phyloP scores from a whole-genome alignment of 2,888 invertebrate genomes.

The Zygothrica quintamaculata region DNA sequence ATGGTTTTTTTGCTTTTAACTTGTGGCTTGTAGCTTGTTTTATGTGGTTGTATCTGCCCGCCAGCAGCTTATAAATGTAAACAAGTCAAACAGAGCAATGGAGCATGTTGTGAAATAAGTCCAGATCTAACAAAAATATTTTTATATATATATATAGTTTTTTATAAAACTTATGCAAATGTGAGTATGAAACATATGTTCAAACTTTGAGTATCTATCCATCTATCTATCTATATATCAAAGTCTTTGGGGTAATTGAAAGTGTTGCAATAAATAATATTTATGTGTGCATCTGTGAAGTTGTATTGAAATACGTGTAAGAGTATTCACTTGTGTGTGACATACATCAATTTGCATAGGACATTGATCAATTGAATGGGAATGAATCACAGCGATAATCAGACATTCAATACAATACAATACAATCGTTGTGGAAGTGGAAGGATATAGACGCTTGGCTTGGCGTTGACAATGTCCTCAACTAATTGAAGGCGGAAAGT shows the following conservation, averaged over 20 bases:
- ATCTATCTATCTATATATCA: background rate
- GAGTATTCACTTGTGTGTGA: background rate
- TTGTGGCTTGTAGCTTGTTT: constrained; percentile 17
- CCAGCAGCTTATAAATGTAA: constrained; percentile 52
- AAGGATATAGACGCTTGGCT: constrained; percentile 3
- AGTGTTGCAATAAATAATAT: background rate
- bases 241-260: background rate
- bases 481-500: constrained; percentile 28
- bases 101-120: constrained; percentile 3
- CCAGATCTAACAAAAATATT: too few relatives aligned
- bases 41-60: constrained; percentile 33
- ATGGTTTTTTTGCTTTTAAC: constrained; percentile 20
- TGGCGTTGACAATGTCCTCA: constrained; percentile 51
- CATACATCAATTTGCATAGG: constrained; percentile 40
- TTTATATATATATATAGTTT: too few relatives aligned
- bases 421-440: background rate
- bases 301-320: background rate
- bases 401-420: constrained; percentile 8
- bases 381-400: constrained; percentile 38
- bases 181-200: background rate
- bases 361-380: constrained; percentile 32
- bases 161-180: constrained; percentile 50
- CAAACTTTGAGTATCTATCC: background rate
- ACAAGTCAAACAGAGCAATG: constrained; percentile 34
- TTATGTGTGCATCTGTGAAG: constrained; percentile 7